A percentile compares a stretch with the other conserved stretches of the same genome.
Evolutionary conservation across 2,113 vertebrate genomes (phyloP).

Genomic region (Notarius lentiginosus): DNA sequence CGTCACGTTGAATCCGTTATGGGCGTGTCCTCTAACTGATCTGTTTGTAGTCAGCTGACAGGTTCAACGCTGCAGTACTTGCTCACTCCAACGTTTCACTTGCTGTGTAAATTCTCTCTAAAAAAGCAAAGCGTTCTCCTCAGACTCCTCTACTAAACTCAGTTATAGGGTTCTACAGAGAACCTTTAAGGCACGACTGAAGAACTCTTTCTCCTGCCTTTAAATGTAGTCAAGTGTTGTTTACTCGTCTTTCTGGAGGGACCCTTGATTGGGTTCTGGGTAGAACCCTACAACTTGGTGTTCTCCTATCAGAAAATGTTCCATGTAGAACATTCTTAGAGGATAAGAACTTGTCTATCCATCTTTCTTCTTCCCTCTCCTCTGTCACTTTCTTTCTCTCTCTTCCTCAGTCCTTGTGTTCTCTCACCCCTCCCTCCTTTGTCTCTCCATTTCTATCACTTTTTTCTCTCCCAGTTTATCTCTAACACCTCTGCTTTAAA

Average conservation of each 20-base stretch:
- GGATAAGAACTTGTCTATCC: not conserved
- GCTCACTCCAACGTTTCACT: too few species aligned
- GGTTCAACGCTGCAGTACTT: too few species aligned
- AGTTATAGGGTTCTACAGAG: not conserved
- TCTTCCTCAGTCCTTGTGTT: not conserved
- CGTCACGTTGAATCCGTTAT: too few species aligned
- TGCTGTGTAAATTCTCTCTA: too few species aligned
- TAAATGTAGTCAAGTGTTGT: not conserved
- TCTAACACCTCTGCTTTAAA: too few species aligned
- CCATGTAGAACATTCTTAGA: not conserved
- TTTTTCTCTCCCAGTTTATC: not conserved
- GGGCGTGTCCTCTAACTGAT: too few species aligned
- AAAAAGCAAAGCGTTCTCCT: not conserved
- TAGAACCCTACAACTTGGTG: not conserved
- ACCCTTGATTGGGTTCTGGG: not conserved
- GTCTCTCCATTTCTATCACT: not conserved
- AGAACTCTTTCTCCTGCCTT: not conserved
- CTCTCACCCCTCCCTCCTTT: not conserved
- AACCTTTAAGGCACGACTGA: not conserved
- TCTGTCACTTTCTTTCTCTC: slow-evolving; percentile 5
- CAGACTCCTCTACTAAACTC: not conserved
- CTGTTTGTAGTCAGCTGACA: too few species aligned
- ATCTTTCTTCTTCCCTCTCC: too few species aligned
- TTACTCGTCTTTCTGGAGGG: not conserved
- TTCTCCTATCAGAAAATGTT: not conserved